Percentiles rank a stretch among this genome's conserved stretches.
phyloP scores from a whole-genome alignment of 2,797 vertebrate species.

The Liparis tanakae region DNA sequence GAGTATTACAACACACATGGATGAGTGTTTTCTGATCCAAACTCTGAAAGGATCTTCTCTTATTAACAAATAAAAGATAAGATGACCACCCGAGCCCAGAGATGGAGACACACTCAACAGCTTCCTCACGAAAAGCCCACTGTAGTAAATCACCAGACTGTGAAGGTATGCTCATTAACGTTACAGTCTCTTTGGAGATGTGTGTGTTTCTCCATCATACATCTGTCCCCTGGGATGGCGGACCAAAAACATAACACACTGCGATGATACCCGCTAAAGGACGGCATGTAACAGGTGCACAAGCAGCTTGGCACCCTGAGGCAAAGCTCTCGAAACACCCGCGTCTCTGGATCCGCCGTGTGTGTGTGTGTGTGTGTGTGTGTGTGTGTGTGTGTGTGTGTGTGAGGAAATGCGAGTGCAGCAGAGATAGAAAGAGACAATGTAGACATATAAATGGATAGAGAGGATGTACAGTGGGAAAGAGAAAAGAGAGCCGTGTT shows the following conservation, averaged over 20 bases:
- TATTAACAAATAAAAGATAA: conserved; percentile 44
- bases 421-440: conserved; percentile 6
- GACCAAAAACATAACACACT: conserved; percentile 8
- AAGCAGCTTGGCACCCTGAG: conserved; percentile 33
- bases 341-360: conserved; percentile 16
- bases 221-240: conserved; percentile 6
- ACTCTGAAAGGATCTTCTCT: conserved; percentile 9
- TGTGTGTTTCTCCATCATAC: conserved; percentile 24
- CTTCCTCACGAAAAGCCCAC: conserved; percentile 38
- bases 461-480: conserved; percentile 20
- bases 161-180: conserved; percentile 67
- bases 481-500: conserved; percentile 36
- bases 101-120: conserved; percentile 59
- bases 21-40: not conserved
- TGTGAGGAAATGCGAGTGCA: conserved; percentile 10
- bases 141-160: conserved; percentile 66
- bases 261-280: conserved; percentile 26
- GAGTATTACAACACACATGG: not conserved
- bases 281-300: conserved; percentile 56
- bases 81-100: conserved; percentile 34
- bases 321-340: conserved; percentile 32
- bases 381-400: conserved; percentile 12
- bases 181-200: conserved; percentile 15
- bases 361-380: conserved; percentile 13
- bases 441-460: conserved; percentile 15